Evolutionary conservation across 2,888 invertebrate genomes (phyloP), one percentile per base, ranked within the genome.

Genomic region (Apotomis betuletana): DNA sequence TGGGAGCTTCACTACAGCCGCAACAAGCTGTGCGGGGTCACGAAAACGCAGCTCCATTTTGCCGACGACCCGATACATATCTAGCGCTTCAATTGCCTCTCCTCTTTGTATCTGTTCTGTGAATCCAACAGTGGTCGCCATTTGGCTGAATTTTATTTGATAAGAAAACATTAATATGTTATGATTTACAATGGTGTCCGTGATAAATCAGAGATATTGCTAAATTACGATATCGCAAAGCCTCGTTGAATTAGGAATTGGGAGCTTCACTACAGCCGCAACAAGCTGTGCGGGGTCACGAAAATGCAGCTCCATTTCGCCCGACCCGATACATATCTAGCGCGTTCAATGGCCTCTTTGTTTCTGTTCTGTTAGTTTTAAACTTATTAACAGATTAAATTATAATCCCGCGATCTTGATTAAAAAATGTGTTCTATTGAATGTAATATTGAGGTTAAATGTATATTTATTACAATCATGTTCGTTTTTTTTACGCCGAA

Each of bases 11-110:
- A 41, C 8, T 58, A 46, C 57, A 67, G 69, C 69, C 62, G 44
- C 64, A 73, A 67, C 70, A 70, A 15, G 15, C 15, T 6, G 60
- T 15, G 46, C 52, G 46, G 58, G 58, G 57, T 80, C 82, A 82
- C 86, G 85, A 86, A 85, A 83, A 77, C 74, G 78, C 74, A 78
- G 76, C 83, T 80, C 83, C 83, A 85, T 79, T 85, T 85, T 79
- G 82, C 79, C 70, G n/a, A n/a, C 71, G 78, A 78, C 84, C 74
- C 71, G 80, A 82, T 81, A 81, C 79, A 81, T 82, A 83, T 77
- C 75, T 79, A 75, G 58, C 63, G 51, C 67, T 68, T 65, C 57
- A 69, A 70, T 73, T 57, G 54, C 65, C 60, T 46, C 49, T 70
- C 55, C 58, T 60, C 55, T 60, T 15, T n/a, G n/a, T n/a, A n/a